These are phyloP conservation scores for Uloborus plumipes DNA, from an alignment of 2,888 invertebrate species.

Conservation along the genomic window DNA sequence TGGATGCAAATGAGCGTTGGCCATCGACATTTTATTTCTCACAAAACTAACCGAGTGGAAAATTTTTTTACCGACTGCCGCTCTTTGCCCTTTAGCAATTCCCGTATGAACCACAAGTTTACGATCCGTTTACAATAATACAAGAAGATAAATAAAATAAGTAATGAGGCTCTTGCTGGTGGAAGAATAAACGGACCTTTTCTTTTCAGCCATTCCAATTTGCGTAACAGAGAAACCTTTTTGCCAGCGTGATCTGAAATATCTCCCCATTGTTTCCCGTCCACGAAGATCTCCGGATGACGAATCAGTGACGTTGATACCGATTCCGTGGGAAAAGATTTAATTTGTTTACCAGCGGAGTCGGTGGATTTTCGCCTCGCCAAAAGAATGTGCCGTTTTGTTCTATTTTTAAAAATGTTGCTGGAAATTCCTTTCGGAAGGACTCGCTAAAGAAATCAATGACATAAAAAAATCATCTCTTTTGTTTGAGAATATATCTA, in stretches of 20 bases:
- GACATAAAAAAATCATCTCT: too few species aligned
- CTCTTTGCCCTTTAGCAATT: neutral
- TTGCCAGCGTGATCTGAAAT: constrained; percentile 37
- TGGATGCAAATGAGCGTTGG: too few species aligned
- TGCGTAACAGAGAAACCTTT: constrained; percentile 35
- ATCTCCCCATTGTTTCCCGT: constrained; percentile 39
- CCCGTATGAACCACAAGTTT: constrained; percentile 7
- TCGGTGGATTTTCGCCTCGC: neutral
- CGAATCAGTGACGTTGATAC: constrained; percentile 30
- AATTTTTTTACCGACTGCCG: neutral
- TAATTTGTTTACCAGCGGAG: constrained; percentile 26
- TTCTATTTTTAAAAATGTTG: too few species aligned
- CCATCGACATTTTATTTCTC: neutral
- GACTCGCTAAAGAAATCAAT: too few species aligned
- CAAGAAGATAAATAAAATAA: constrained; percentile 14
- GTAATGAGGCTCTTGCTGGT: neutral
- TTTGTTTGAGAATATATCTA: too few species aligned
- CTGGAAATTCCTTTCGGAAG: too few species aligned
- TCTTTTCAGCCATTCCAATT: constrained; percentile 31
- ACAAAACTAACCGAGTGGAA: constrained; percentile 1
- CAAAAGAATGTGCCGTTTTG: too few species aligned
- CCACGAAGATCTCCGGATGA: constrained; percentile 6
- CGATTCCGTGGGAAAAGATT: constrained; percentile 27
- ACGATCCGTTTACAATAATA: constrained; percentile 30
- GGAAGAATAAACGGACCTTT: constrained; percentile 13